Evolutionary conservation across 2,113 vertebrate species (phyloP).

Genomic region (Plecotus auritus): DNA sequence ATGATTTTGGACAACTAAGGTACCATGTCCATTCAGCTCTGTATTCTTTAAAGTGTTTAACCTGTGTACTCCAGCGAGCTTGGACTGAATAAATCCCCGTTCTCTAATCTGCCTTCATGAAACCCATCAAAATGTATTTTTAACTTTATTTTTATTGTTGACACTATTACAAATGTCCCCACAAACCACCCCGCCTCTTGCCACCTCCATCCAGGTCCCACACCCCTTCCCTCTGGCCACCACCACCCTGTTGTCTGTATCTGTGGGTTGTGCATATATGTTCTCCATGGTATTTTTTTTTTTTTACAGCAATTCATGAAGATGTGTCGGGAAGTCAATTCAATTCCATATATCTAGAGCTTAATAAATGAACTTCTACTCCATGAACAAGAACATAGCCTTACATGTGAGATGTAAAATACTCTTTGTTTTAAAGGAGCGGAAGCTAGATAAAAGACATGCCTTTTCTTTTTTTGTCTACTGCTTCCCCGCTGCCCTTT

Average conservation of each 20-base stretch:
- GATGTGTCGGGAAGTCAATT: background rate
- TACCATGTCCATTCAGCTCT: background rate
- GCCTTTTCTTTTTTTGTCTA: background rate
- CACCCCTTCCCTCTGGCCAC: background rate
- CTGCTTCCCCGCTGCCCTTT: background rate
- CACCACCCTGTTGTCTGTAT: background rate
- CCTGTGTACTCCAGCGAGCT: background rate
- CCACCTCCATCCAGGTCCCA: background rate
- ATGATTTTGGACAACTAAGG: background rate
- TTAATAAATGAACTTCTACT: background rate
- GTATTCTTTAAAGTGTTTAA: background rate
- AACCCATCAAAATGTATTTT: background rate
- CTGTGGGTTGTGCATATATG: background rate
- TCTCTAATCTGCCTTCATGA: background rate
- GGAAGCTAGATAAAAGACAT: background rate
- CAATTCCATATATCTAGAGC: background rate
- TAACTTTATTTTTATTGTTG: background rate
- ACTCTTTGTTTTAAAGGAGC: background rate
- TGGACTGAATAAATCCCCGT: background rate
- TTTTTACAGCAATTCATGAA: conserved; percentile 9
- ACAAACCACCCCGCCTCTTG: background rate
- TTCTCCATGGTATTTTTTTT: background rate
- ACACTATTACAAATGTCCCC: background rate
- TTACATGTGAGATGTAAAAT: background rate
- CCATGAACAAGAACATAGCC: background rate